Percentiles rank a stretch among this genome's conserved stretches.
Evolutionary conservation across 2,113 vertebrate genomes (phyloP).

Genomic region (Melanocharis versteri): DNA sequence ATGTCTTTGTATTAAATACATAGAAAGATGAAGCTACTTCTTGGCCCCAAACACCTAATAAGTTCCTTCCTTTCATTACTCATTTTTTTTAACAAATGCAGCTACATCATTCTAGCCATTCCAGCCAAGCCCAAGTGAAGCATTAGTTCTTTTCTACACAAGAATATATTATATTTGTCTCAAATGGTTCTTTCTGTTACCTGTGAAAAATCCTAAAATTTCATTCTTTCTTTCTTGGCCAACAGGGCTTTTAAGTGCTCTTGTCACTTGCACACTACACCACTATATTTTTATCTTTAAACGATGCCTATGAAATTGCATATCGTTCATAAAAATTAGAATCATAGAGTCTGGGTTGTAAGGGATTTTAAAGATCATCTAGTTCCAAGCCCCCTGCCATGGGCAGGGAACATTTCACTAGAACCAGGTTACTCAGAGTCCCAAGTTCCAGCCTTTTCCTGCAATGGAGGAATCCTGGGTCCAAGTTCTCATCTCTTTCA

Average conservation of each 20-base stretch:
- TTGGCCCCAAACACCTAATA: background rate
- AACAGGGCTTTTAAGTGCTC: background rate
- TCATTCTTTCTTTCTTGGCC: background rate
- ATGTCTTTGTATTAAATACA: background rate
- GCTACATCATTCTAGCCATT: background rate
- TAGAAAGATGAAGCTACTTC: background rate
- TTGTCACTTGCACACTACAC: background rate
- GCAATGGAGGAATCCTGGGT: fast-evolving
- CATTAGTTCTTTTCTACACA: background rate
- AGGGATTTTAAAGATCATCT: background rate
- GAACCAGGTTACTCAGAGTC: background rate
- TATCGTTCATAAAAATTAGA: background rate
- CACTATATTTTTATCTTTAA: background rate
- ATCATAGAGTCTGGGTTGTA: background rate
- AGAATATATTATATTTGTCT: background rate
- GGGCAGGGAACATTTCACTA: background rate
- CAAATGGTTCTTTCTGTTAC: background rate
- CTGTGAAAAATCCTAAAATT: background rate
- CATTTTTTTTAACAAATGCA: background rate
- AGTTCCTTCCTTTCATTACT: background rate
- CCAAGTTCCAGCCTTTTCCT: background rate
- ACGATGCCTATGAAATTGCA: background rate
- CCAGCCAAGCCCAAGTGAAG: background rate
- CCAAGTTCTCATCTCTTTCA: background rate
- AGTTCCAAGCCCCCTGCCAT: background rate